Evolutionary conservation across 2,113 vertebrate genomes (phyloP), one percentile per base, ranked within the genome.

Genomic region (Phylloscopus trochilus): DNA sequence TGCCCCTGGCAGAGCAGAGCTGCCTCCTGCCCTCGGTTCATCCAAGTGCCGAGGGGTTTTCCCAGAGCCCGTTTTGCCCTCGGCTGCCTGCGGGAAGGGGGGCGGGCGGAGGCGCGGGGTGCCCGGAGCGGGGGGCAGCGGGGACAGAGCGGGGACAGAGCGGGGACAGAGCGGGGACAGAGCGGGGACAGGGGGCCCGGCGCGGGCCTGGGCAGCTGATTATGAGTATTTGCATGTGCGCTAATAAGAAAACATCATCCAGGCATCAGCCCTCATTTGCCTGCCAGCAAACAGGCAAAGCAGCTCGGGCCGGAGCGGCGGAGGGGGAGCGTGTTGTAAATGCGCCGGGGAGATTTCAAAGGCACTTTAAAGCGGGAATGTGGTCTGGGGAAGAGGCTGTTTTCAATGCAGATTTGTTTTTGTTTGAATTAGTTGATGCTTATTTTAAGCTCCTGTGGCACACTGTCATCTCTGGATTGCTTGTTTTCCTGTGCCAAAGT

Each of bases 401-500:
- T 96, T 94, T 89, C 91, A 77, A 87, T 84, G 94, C 82, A 74
- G 76, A 94, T 96, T 97, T 96, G 93, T 91, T 89, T 94, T 81
- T 88, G 89, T 97, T 96, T 87, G 90, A 95, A 95, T 96, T 92
- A 92, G 90, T 88, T 93, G 87, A 92, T 93, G 96, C 95, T 96
- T 95, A 85, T 96, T 96, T 96, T 93, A 97, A 93, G 91, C 95
- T 92, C 77, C 75, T 53, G 60, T 95, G 91, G 83, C 77, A 83
- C 87, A 17, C 79, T 94, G 95, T 96, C 92, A 83, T 96, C 79
- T 93, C 90, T 13, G 92, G 74, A 90, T 93, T 80, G 90, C 92
- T 92, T 94, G 86, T 91, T 93, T 97, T 93, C 94, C 84, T 88
- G 83, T 89, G 91, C 91, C 89, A 92, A 96, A 93, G 79, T 91